Percentiles rank a stretch among this genome's conserved stretches.
Evolutionary conservation across 35 echinoderm and acorn worm genomes (phyloP).

Genomic region (Heliocidaris erythrogramma): DNA sequence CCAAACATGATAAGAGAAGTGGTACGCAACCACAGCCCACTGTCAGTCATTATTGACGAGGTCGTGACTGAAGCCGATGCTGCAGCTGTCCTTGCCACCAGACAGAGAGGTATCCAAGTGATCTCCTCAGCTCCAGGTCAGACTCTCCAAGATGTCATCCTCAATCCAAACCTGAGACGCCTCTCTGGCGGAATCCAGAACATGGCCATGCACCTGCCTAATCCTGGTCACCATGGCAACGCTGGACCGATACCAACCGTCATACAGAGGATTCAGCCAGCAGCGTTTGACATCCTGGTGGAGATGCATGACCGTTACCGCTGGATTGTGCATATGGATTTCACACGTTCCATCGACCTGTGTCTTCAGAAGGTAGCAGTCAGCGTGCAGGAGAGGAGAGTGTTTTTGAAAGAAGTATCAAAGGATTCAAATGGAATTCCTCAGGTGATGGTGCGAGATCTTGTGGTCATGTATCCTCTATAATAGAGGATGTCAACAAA

Average conservation of each 20-base stretch:
- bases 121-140: slow-evolving; percentile 42
- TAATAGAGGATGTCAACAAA: neutral
- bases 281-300: slow-evolving; percentile 58
- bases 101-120: slow-evolving; percentile 64
- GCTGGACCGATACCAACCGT: neutral
- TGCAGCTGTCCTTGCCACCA: neutral
- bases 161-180: slow-evolving; percentile 44
- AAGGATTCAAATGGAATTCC: neutral
- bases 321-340: slow-evolving; percentile 63
- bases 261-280: slow-evolving; percentile 29
- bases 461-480: neutral
- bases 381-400: slow-evolving; percentile 37
- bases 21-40: slow-evolving; percentile 71
- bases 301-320: slow-evolving; percentile 57
- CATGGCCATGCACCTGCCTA: neutral
- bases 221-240: neutral
- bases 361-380: neutral
- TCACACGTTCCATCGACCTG: slow-evolving; percentile 12
- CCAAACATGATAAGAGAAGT: slow-evolving; percentile 62
- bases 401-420: neutral
- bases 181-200: slow-evolving; percentile 27
- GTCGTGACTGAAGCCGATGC: slow-evolving; percentile 60
- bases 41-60: slow-evolving; percentile 69
- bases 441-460: neutral
- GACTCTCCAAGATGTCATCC: slow-evolving; percentile 45